Percentiles rank a stretch among this genome's conserved stretches.
Conservation (phyloP, 2,888 invertebrate genomes). For the Synergus umbraculus region DNA sequence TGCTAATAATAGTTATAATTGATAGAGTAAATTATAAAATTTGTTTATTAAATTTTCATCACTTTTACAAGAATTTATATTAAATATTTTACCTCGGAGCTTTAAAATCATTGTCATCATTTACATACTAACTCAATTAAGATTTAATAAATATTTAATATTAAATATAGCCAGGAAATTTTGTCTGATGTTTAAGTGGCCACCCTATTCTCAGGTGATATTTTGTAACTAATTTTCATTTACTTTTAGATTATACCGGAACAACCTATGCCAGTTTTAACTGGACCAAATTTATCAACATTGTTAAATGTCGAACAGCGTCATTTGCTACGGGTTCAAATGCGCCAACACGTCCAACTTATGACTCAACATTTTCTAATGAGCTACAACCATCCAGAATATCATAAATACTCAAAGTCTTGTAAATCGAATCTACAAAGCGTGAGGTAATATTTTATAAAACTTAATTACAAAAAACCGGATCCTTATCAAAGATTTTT, state of each 20-base stretch:
- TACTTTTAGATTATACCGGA: conserved; percentile 66
- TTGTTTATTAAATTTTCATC: too few relatives aligned
- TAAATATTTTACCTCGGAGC: too few relatives aligned
- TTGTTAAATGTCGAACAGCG: conserved; percentile 78
- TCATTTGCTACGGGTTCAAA: conserved; percentile 84
- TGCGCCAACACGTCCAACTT: conserved; percentile 91
- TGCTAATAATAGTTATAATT: too few relatives aligned
- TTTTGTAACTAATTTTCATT: conserved; percentile 46
- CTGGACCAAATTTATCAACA: conserved; percentile 67
- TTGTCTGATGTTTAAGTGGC: too few relatives aligned
- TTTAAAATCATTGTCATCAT: too few relatives aligned
- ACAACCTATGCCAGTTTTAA: conserved; percentile 70
- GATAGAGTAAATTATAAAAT: too few relatives aligned
- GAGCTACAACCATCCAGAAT: conserved; percentile 84
- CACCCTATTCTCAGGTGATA: neutral
- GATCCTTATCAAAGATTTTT: neutral
- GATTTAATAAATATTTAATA: too few relatives aligned
- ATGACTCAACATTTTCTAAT: conserved; percentile 86
- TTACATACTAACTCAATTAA: too few relatives aligned
- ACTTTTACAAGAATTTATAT: too few relatives aligned
- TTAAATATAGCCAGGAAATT: too few relatives aligned
- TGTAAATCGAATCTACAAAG: conserved; percentile 81
- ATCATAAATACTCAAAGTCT: conserved; percentile 79
- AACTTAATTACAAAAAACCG: neutral
- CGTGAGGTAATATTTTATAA: conserved; percentile 63